Evolutionary conservation across 1,140 invertebrate genomes (phyloP).

Genomic region (Tetramorium parvispinum): DNA sequence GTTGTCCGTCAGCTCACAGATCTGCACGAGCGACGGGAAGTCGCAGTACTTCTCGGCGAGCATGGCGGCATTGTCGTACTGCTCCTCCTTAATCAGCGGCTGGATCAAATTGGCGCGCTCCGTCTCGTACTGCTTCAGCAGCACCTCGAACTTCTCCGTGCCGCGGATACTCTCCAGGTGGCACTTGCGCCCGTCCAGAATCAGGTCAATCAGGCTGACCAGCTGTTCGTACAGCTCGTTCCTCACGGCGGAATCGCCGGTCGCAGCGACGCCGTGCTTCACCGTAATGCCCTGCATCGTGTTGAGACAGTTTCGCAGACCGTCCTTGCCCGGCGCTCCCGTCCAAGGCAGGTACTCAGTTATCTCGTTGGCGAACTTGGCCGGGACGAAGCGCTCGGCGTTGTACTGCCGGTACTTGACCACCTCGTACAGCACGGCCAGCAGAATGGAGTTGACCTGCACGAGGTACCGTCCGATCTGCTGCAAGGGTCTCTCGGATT

Average conservation of each 20-base stretch:
- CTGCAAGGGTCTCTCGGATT: slow-evolving; percentile 86
- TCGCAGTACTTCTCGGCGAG: slow-evolving; percentile 97
- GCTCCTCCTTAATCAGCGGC: slow-evolving; percentile 89
- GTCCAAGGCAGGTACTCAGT: slow-evolving; percentile 90
- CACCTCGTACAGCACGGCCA: slow-evolving; percentile 87
- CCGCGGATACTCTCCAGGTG: slow-evolving; percentile 90
- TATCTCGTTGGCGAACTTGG: slow-evolving; percentile 78
- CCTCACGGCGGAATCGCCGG: slow-evolving; percentile 84
- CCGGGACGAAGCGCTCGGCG: slow-evolving; percentile 84
- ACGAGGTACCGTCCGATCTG: slow-evolving; percentile 86
- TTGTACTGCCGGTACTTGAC: slow-evolving; percentile 87
- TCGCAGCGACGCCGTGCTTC: slow-evolving; percentile 87
- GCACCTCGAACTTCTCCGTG: slow-evolving; percentile 86
- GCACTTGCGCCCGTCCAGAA: slow-evolving; percentile 90
- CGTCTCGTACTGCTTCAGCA: slow-evolving; percentile 89
- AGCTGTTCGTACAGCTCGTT: slow-evolving; percentile 90
- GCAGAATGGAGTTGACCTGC: slow-evolving; percentile 87
- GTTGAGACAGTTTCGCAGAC: slow-evolving; percentile 86
- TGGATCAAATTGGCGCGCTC: slow-evolving; percentile 89
- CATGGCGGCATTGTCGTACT: slow-evolving; percentile 92
- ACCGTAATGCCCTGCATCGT: slow-evolving; percentile 87
- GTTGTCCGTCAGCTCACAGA: slow-evolving; percentile 92
- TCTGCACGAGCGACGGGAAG: slow-evolving; percentile 92
- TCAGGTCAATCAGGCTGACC: slow-evolving; percentile 90
- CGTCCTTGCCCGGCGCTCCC: slow-evolving; percentile 86